These are phyloP conservation scores for Stichodactyla mertensii DNA, from an alignment of 64 coral and sea anemone genomes.

Conservation along the genomic window DNA sequence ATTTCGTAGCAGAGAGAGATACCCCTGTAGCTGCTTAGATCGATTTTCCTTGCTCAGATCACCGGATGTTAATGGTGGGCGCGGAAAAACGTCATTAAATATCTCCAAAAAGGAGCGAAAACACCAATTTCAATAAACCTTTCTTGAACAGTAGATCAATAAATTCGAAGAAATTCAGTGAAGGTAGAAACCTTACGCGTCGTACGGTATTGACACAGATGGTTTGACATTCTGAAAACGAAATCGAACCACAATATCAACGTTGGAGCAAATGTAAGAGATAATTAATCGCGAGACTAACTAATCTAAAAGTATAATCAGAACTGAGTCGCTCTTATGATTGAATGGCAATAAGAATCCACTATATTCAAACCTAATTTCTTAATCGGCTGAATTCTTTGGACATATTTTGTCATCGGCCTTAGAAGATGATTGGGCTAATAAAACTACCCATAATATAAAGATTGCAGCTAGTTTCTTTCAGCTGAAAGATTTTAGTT, in stretches of 20 bases:
- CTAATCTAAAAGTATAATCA: neutral
- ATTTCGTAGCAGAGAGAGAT: neutral
- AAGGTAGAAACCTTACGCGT: neutral
- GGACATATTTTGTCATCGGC: neutral
- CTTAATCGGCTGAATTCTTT: neutral
- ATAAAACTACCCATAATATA: neutral
- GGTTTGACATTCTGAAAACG: neutral
- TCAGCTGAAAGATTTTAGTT: no score
- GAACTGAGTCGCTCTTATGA: neutral
- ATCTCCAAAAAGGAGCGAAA: neutral
- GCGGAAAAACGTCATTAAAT: neutral
- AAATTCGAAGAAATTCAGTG: neutral
- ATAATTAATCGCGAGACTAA: no score
- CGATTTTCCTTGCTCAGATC: neutral
- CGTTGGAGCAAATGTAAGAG: no score
- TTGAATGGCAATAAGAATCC: neutral
- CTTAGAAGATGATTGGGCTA: neutral
- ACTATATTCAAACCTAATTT: neutral
- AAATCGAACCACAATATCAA: neutral
- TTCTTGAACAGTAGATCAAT: neutral
- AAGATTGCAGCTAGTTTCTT: no score
- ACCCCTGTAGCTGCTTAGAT: neutral
- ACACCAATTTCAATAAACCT: neutral
- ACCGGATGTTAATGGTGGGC: neutral
- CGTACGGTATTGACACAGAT: neutral